phyloP scores from a whole-genome alignment of 2,797 vertebrate species.

The Aeoliscus strigatus region DNA sequence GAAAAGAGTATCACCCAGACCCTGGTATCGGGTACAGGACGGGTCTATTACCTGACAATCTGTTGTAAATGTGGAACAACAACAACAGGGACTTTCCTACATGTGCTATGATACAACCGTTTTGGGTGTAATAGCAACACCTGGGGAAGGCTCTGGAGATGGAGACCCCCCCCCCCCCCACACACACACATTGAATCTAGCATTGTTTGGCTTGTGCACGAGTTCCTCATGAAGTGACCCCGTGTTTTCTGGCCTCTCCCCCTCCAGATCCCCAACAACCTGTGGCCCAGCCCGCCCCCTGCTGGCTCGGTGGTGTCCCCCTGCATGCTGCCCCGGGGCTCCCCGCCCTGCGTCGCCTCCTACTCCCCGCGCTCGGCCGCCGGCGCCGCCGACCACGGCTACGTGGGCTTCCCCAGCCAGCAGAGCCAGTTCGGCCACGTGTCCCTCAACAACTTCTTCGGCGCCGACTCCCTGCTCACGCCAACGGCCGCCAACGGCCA shows the following conservation, averaged over 20 bases:
- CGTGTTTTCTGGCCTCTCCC: not conserved
- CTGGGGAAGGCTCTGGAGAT: too few relatives aligned
- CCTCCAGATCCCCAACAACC: conserved; percentile 93
- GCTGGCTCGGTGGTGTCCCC: conserved; percentile 89
- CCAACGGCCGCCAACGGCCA: conserved; percentile 83
- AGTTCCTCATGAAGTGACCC: not conserved
- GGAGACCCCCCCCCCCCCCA: too few relatives aligned
- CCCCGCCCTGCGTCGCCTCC: conserved; percentile 90
- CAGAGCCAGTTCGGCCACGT: conserved; percentile 95
- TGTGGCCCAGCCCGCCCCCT: conserved; percentile 85
- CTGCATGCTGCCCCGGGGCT: conserved; percentile 95
- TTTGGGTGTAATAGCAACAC: too few relatives aligned
- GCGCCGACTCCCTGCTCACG: conserved; percentile 88
- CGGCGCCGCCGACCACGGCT: conserved; percentile 78
- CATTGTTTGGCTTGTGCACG: too few relatives aligned
- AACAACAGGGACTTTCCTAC: too few relatives aligned
- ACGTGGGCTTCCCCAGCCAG: conserved; percentile 90
- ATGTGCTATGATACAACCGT: too few relatives aligned
- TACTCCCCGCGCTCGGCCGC: conserved; percentile 81
- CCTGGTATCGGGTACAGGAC: too few relatives aligned
- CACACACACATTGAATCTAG: too few relatives aligned
- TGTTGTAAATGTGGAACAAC: too few relatives aligned
- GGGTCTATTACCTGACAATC: too few relatives aligned
- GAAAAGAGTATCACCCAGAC: too few relatives aligned
- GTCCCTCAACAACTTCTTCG: conserved; percentile 96